Evolutionary conservation across 2,888 invertebrate species (phyloP).

Genomic region (Lomographa bimaculata): DNA sequence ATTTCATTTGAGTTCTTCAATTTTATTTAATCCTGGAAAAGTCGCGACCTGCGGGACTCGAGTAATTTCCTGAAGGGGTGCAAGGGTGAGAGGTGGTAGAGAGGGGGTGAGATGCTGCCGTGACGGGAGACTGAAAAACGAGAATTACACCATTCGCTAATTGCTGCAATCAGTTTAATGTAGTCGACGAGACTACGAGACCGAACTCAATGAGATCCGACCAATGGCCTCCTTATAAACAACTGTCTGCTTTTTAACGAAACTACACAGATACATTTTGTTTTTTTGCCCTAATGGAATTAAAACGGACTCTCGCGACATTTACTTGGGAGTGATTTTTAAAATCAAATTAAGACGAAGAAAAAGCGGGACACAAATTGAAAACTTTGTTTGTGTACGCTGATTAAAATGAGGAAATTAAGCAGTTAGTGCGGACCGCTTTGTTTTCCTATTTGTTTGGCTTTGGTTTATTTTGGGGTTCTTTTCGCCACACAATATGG

Average conservation of each 20-base stretch:
- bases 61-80: slow-evolving; percentile 73
- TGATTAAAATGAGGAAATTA: slow-evolving; percentile 13
- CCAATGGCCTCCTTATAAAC: slow-evolving; percentile 64
- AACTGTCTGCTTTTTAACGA: slow-evolving; percentile 46
- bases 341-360: slow-evolving; percentile 22
- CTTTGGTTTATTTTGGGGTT: no score
- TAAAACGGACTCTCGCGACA: slow-evolving; percentile 25
- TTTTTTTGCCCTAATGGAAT: slow-evolving; percentile 22
- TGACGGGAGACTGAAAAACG: slow-evolving; percentile 66
- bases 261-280: slow-evolving; percentile 24
- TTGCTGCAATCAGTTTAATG: slow-evolving; percentile 82
- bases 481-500: slow-evolving; percentile 1
- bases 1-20: slow-evolving; percentile 73
- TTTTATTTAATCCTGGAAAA: slow-evolving; percentile 75
- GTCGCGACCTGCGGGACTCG: slow-evolving; percentile 71
- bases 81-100: slow-evolving; percentile 39
- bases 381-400: slow-evolving; percentile 19
- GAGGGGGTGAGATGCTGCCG: slow-evolving; percentile 34
- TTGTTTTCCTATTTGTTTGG: not conserved
- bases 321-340: slow-evolving; percentile 24
- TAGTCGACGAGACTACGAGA: slow-evolving; percentile 78
- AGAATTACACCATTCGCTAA: slow-evolving; percentile 81
- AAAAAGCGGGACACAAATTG: slow-evolving; percentile 11
- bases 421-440: not conserved
- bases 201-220: slow-evolving; percentile 62